Evolutionary conservation across 2,797 vertebrate genomes (phyloP).

Genomic region (Oophaga sylvatica): DNA sequence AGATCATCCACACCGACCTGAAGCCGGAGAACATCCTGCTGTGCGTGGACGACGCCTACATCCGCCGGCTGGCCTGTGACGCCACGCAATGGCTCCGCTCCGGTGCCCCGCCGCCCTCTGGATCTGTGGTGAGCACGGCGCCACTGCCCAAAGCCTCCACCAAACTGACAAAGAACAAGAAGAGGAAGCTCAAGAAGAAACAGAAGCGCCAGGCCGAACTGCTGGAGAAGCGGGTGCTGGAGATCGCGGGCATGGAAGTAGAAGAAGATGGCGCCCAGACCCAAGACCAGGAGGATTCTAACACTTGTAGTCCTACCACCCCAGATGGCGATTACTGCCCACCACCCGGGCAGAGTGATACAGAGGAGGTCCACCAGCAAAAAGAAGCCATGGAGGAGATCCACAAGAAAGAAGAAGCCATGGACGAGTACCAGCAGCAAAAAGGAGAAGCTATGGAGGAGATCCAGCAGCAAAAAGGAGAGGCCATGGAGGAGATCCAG

Average conservation of each 20-base stretch:
- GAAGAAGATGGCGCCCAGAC: neutral
- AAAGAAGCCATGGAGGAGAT: neutral
- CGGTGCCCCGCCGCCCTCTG: constrained; percentile 90
- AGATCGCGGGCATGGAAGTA: constrained; percentile 88
- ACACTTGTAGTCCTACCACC: too few relatives aligned
- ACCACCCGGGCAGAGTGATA: neutral
- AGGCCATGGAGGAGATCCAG: too few relatives aligned
- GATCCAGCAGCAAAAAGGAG: too few relatives aligned
- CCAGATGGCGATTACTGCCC: neutral
- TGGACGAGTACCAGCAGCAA: neutral
- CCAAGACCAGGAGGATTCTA: neutral
- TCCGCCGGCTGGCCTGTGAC: constrained; percentile 92
- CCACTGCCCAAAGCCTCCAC: constrained; percentile 85
- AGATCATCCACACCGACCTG: constrained; percentile 98
- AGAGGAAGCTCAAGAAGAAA: constrained; percentile 99
- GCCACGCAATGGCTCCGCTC: constrained; percentile 94
- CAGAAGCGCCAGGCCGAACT: constrained; percentile 93
- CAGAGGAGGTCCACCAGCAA: neutral
- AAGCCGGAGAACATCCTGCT: constrained; percentile 97
- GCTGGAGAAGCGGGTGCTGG: constrained; percentile 91
- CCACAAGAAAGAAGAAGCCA: neutral
- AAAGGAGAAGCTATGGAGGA: neutral
- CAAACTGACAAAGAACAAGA: constrained; percentile 99
- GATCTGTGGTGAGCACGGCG: constrained; percentile 97
- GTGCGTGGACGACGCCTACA: constrained; percentile 91